Percentiles rank a stretch among this genome's conserved stretches.
Evolutionary conservation across 2,888 invertebrate species (phyloP).

Genomic region (Hirtodrosophila cameraria): DNA sequence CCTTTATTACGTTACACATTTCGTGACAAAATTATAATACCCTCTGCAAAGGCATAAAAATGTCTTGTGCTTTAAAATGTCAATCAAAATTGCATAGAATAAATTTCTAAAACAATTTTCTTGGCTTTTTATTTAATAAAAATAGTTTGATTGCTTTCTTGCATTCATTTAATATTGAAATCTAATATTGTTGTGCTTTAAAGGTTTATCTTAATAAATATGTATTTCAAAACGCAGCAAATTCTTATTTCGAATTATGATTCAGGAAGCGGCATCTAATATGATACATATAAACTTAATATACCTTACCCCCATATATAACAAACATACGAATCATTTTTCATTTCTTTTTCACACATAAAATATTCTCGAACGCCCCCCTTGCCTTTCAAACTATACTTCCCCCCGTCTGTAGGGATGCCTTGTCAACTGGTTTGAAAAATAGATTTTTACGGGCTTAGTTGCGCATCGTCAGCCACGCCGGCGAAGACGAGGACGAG

Average conservation of each 20-base stretch:
- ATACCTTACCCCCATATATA: conserved; percentile 37
- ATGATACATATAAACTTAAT: conserved; percentile 40
- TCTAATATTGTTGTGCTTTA: too few species aligned
- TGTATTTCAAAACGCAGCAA: neutral
- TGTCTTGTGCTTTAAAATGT: too few species aligned
- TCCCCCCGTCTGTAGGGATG: conserved; percentile 34
- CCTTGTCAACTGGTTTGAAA: conserved; percentile 79
- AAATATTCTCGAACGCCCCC: conserved; percentile 44
- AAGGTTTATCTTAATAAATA: too few species aligned
- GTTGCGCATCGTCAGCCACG: conserved; percentile 78
- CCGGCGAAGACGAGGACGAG: conserved; percentile 10
- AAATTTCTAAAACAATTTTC: too few species aligned
- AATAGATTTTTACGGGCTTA: conserved; percentile 78
- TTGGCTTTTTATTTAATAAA: too few species aligned
- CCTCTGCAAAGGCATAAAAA: too few species aligned
- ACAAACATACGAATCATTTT: conserved; percentile 43
- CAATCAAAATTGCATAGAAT: too few species aligned
- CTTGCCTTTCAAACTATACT: conserved; percentile 42
- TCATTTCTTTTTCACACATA: conserved; percentile 53
- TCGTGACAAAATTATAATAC: too few species aligned
- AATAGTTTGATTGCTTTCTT: too few species aligned
- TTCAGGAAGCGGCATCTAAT: conserved; percentile 28
- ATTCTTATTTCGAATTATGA: conserved; percentile 20
- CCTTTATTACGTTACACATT: too few species aligned
- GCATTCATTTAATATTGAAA: neutral